These are phyloP conservation scores for Trichacis sp. DNA, from an alignment of 2,888 invertebrate genomes.

Conservation along the genomic window DNA sequence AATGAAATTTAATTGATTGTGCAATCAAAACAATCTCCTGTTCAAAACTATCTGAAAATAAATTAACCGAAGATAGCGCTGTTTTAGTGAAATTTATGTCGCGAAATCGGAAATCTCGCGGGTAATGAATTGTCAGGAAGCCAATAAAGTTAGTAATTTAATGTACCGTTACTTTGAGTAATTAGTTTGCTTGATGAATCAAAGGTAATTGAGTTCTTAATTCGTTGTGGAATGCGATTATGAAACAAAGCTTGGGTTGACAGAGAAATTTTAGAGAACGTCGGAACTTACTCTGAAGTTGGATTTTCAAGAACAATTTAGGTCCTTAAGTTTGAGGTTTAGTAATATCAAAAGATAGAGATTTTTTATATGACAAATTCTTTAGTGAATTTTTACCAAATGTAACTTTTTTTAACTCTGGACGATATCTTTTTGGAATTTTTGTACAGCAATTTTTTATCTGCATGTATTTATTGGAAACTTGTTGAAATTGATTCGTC, in stretches of 20 bases:
- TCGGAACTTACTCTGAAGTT: too few relatives aligned
- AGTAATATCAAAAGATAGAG: too few relatives aligned
- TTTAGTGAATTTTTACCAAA: too few relatives aligned
- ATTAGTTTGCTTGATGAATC: slow-evolving; percentile 8
- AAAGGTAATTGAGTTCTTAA: slow-evolving; percentile 16
- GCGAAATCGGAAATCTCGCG: neutral
- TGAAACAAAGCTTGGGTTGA: neutral
- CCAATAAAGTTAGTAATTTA: neutral
- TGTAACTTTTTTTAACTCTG: too few relatives aligned
- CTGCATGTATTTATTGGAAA: too few relatives aligned
- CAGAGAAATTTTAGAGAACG: neutral
- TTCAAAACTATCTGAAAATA: neutral
- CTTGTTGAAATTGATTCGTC: too few relatives aligned
- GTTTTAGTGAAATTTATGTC: neutral
- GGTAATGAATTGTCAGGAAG: neutral
- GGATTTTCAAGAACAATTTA: too few relatives aligned
- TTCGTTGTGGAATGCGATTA: neutral
- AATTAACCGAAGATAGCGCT: neutral
- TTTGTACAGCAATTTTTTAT: too few relatives aligned
- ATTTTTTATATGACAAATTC: too few relatives aligned
- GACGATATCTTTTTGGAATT: too few relatives aligned
- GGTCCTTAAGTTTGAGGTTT: too few relatives aligned
- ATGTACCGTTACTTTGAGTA: slow-evolving; percentile 7
- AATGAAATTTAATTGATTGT: neutral
- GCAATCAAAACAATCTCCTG: neutral